Evolutionary conservation across 2,888 invertebrate genomes (phyloP).

Genomic region (Limulus polyphemus): DNA sequence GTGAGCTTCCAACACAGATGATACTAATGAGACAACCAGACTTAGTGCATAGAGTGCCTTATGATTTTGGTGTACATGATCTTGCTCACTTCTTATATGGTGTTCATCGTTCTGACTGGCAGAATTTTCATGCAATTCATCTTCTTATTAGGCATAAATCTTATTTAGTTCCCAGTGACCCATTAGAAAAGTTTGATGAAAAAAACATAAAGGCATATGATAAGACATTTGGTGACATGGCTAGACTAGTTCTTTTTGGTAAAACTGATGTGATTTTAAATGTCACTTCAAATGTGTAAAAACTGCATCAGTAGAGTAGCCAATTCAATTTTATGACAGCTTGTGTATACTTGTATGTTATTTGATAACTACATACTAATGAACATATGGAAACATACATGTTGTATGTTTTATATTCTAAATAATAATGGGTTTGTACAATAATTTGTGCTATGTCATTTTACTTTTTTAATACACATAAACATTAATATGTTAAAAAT

Average conservation of each 20-base stretch:
- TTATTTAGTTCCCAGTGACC: constrained; percentile 25
- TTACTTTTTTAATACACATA: no score
- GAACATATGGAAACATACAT: no score
- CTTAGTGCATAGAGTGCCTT: constrained; percentile 34
- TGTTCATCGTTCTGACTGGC: constrained; percentile 29
- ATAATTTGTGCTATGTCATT: no score
- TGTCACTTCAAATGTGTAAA: background rate
- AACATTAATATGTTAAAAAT: no score
- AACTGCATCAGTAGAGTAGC: no score
- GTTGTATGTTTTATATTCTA: no score
- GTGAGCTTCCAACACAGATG: constrained; percentile 35
- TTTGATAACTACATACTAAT: no score
- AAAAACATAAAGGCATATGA: constrained; percentile 27
- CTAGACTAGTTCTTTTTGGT: constrained; percentile 24
- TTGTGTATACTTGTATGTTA: no score
- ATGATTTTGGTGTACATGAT: constrained; percentile 36
- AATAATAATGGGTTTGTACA: no score
- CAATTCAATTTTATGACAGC: no score
- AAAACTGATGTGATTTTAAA: constrained; percentile 7
- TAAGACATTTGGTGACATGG: constrained; percentile 29
- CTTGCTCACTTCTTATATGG: constrained; percentile 32
- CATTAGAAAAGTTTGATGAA: constrained; percentile 24
- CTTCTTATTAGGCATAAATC: constrained; percentile 34
- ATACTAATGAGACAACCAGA: constrained; percentile 33
- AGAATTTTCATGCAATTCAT: constrained; percentile 33